Conservation (phyloP, 2,888 invertebrate species). For the Gandaritis pyraliata region DNA sequence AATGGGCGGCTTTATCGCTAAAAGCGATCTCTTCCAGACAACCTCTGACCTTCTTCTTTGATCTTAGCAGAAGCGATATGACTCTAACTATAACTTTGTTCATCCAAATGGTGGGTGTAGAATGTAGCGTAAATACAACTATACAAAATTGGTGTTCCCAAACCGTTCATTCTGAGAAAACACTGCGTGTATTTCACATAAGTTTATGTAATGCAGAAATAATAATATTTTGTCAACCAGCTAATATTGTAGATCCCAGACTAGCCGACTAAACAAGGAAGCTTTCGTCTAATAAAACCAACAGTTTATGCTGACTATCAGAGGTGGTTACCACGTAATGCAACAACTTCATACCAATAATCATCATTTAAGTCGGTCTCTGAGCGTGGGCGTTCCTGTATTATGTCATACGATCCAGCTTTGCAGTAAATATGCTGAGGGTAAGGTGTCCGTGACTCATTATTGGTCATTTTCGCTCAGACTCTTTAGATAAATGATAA, state of each 20-base stretch:
- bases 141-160: neutral
- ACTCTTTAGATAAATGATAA: too few relatives aligned
- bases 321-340: slow-evolving; percentile 22
- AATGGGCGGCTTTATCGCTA: too few relatives aligned
- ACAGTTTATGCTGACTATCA: slow-evolving; percentile 26
- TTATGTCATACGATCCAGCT: slow-evolving; percentile 29
- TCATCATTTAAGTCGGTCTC: slow-evolving; percentile 29
- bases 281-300: slow-evolving; percentile 20
- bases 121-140: too few relatives aligned
- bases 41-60: too few relatives aligned
- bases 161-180: neutral
- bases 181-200: neutral
- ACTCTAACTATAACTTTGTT: too few relatives aligned
- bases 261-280: slow-evolving; percentile 27
- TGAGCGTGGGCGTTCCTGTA: slow-evolving; percentile 18
- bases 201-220: neutral
- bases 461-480: neutral
- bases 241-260: slow-evolving; percentile 14
- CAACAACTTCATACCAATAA: slow-evolving; percentile 34
- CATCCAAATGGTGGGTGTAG: too few relatives aligned
- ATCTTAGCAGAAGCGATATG: too few relatives aligned
- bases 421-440: slow-evolving; percentile 17
- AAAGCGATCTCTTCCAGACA: too few relatives aligned
- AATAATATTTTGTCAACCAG: slow-evolving; percentile 16
- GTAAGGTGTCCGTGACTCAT: slow-evolving; percentile 8